A percentile compares a stretch with the other conserved stretches of the same genome.
These are phyloP conservation scores for Amphipoea oculea DNA, from an alignment of 2,888 invertebrate species.

Conservation along the genomic window DNA sequence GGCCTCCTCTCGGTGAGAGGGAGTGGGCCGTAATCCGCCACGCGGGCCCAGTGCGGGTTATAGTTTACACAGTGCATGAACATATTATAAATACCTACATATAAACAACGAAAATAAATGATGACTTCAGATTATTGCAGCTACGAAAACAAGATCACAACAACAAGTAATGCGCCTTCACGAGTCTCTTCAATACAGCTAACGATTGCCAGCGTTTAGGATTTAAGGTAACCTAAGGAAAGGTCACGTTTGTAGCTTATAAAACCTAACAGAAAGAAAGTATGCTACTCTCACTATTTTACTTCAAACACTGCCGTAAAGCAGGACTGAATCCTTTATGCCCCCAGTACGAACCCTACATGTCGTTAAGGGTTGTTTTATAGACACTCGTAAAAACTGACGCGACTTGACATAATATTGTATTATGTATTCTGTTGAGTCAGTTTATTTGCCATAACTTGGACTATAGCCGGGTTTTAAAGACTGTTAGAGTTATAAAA, in stretches of 20 bases:
- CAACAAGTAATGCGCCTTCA: too few species aligned
- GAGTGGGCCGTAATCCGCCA: too few species aligned
- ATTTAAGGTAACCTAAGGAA: neutral
- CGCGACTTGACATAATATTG: slow-evolving; percentile 3
- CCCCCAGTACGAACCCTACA: neutral
- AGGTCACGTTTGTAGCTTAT: neutral
- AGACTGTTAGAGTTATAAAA: slow-evolving; percentile 25
- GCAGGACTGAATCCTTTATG: neutral
- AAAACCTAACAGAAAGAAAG: neutral
- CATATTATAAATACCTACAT: too few species aligned
- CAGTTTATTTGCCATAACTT: slow-evolving; percentile 23
- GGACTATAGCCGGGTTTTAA: slow-evolving; percentile 21
- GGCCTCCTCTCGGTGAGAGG: too few species aligned
- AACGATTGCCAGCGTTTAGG: too few species aligned
- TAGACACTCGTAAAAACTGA: slow-evolving; percentile 46
- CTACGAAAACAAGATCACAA: too few species aligned
- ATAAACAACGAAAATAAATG: too few species aligned
- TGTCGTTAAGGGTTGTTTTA: slow-evolving; percentile 42
- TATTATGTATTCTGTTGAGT: slow-evolving; percentile 12
- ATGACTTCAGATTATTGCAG: too few species aligned
- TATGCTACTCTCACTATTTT: neutral
- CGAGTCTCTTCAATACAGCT: too few species aligned
- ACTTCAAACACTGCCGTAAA: slow-evolving; percentile 12
- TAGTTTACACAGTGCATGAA: too few species aligned
- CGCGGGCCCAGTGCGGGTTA: too few species aligned